These are phyloP conservation scores for Drosophila pectinifera DNA, from an alignment of 1,140 invertebrate genomes.

Conservation along the genomic window DNA sequence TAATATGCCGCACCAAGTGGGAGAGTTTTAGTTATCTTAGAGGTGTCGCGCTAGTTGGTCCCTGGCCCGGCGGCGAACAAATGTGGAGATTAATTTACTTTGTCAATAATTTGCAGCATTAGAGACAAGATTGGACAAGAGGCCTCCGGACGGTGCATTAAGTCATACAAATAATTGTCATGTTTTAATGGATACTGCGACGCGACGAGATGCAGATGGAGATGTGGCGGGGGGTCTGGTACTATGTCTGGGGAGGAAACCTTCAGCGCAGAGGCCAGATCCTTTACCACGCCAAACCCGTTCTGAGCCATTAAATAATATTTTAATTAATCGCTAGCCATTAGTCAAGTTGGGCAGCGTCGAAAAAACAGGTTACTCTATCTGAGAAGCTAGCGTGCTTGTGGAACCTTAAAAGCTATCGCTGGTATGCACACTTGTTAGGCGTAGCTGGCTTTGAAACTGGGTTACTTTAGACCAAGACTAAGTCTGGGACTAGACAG, in stretches of 20 bases:
- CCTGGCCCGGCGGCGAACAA: slow-evolving; percentile 33
- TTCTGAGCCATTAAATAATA: slow-evolving; percentile 70
- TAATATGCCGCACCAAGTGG: slow-evolving; percentile 27
- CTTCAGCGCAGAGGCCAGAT: slow-evolving; percentile 34
- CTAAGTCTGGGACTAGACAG: slow-evolving; percentile 8
- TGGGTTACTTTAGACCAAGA: slow-evolving; percentile 57
- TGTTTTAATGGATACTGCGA: slow-evolving; percentile 36
- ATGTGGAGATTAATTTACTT: slow-evolving; percentile 60
- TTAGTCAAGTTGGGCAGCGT: slow-evolving; percentile 45
- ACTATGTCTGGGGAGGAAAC: slow-evolving; percentile 4
- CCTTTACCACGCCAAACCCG: slow-evolving; percentile 49
- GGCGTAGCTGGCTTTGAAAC: slow-evolving; percentile 66
- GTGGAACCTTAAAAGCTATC: slow-evolving; percentile 43
- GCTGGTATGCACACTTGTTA: slow-evolving; percentile 58
- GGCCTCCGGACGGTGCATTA: slow-evolving; percentile 37
- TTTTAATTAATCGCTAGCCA: slow-evolving; percentile 76
- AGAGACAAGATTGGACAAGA: slow-evolving; percentile 41
- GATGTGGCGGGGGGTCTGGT: not conserved
- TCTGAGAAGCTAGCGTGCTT: slow-evolving; percentile 45
- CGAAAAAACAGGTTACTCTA: slow-evolving; percentile 60
- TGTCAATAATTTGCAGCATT: slow-evolving; percentile 60
- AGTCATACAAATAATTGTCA: slow-evolving; percentile 54
- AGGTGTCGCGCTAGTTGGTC: slow-evolving; percentile 48
- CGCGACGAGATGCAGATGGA: slow-evolving; percentile 15
- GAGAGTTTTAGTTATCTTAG: slow-evolving; percentile 26